Percentiles rank a stretch among this genome's conserved stretches.
Evolutionary conservation across 35 echinoderm and acorn worm genomes (phyloP).

Genomic region (Patiria miniata): DNA sequence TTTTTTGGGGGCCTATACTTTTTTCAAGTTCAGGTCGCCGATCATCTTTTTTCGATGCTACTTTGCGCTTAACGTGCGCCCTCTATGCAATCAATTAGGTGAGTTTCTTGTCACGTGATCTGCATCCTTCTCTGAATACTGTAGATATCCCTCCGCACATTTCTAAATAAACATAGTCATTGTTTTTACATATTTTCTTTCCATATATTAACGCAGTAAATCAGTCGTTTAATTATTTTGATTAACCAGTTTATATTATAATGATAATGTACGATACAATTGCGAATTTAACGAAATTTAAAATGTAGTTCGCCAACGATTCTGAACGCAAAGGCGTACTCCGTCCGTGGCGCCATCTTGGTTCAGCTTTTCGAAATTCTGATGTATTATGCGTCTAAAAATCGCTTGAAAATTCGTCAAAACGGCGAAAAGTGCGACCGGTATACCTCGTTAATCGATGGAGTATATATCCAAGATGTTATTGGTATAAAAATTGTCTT

Average conservation of each 20-base stretch:
- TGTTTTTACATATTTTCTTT: background rate
- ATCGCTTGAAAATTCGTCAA: constrained; percentile 4
- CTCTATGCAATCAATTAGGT: background rate
- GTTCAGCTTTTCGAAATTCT: constrained; percentile 11
- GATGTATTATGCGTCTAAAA: background rate
- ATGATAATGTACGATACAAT: too few relatives aligned
- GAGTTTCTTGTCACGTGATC: constrained; percentile 22
- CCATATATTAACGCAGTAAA: too few relatives aligned
- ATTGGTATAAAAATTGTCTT: constrained; percentile 7
- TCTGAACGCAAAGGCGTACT: background rate
- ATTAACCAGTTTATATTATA: too few relatives aligned
- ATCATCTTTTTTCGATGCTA: too few relatives aligned
- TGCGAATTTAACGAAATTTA: background rate
- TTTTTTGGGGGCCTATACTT: too few relatives aligned
- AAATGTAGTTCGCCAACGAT: background rate
- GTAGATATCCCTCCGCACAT: background rate
- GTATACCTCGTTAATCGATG: constrained; percentile 46
- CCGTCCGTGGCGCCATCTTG: constrained; percentile 15
- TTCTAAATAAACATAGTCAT: background rate
- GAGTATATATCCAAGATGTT: constrained; percentile 15
- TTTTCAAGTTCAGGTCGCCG: too few relatives aligned
- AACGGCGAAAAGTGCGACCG: constrained; percentile 32
- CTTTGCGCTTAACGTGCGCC: background rate
- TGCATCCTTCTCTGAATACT: background rate
- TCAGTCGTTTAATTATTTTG: too few relatives aligned